These are phyloP conservation scores for Thaumatotibia leucotreta DNA, from an alignment of 1,140 invertebrate genomes.

Conservation along the genomic window DNA sequence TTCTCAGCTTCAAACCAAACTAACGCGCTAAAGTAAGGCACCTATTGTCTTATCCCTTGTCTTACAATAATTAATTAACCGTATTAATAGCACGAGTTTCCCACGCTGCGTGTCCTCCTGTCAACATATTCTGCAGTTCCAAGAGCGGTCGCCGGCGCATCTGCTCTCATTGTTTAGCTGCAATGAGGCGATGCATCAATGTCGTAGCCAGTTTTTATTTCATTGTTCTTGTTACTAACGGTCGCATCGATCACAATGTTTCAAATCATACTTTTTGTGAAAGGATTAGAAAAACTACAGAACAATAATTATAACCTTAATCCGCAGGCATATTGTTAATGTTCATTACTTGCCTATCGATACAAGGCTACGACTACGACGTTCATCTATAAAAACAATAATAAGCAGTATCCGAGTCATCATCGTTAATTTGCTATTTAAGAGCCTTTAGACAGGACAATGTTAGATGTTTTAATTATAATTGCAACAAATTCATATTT, in stretches of 20 bases:
- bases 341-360: background rate
- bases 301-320: background rate
- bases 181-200: constrained; percentile 4
- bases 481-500: too few species aligned
- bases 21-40: background rate
- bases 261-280: background rate
- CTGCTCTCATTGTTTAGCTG: background rate
- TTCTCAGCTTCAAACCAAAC: too few species aligned
- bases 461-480: too few species aligned
- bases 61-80: background rate
- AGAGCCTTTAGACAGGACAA: too few species aligned
- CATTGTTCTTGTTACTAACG: background rate
- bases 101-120: background rate
- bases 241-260: background rate
- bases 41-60: background rate
- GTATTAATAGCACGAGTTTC: background rate
- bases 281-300: background rate
- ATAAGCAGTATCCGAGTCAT: background rate
- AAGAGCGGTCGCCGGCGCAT: background rate
- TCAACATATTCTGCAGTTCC: background rate
- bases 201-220: background rate
- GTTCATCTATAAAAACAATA: background rate
- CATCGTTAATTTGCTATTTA: background rate
- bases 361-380: background rate
- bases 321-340: background rate